A percentile compares a stretch with the other conserved stretches of the same genome.
phyloP scores from a whole-genome alignment of 2,797 vertebrate genomes.

The Moxostoma hubbsi region DNA sequence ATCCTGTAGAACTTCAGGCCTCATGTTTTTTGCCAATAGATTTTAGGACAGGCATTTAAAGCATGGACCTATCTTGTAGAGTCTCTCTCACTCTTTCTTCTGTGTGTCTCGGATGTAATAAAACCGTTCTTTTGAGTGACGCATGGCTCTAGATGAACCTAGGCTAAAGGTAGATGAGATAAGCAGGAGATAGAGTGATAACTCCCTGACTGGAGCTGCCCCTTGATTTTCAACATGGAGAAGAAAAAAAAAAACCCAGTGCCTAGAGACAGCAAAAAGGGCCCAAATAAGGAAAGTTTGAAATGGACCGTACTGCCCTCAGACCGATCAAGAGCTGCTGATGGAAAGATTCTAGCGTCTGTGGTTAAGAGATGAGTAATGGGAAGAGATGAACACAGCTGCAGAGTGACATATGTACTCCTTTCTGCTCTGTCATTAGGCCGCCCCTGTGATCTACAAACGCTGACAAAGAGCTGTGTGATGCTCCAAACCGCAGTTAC shows the following conservation, averaged over 20 bases:
- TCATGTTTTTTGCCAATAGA: not conserved
- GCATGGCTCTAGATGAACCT: not conserved
- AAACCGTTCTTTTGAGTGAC: not conserved
- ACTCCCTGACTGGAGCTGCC: slow-evolving; percentile 3
- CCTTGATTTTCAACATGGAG: not conserved
- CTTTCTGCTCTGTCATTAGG: slow-evolving; percentile 49
- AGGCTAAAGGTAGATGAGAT: slow-evolving; percentile 36
- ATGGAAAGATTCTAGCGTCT: slow-evolving; percentile 20
- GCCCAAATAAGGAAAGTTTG: slow-evolving; percentile 8
- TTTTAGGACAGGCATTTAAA: not conserved
- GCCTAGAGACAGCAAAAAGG: not conserved
- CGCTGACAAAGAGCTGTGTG: slow-evolving; percentile 29
- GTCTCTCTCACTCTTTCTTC: not conserved
- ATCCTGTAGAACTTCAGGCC: not conserved
- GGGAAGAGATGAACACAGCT: slow-evolving; percentile 42
- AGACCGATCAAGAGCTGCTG: slow-evolving; percentile 9
- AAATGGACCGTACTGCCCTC: slow-evolving; percentile 20
- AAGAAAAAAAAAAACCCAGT: slow-evolving; percentile 2
- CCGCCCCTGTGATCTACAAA: slow-evolving; percentile 50
- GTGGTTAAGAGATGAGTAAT: slow-evolving; percentile 43
- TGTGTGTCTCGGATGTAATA: not conserved
- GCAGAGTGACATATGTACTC: slow-evolving; percentile 38
- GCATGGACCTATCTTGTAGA: not conserved
- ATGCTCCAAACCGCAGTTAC: slow-evolving; percentile 29
- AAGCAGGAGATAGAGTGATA: slow-evolving; percentile 11